Evolutionary conservation across 2,113 vertebrate species (phyloP).

Genomic region (pig (Sus scrofa)): DNA sequence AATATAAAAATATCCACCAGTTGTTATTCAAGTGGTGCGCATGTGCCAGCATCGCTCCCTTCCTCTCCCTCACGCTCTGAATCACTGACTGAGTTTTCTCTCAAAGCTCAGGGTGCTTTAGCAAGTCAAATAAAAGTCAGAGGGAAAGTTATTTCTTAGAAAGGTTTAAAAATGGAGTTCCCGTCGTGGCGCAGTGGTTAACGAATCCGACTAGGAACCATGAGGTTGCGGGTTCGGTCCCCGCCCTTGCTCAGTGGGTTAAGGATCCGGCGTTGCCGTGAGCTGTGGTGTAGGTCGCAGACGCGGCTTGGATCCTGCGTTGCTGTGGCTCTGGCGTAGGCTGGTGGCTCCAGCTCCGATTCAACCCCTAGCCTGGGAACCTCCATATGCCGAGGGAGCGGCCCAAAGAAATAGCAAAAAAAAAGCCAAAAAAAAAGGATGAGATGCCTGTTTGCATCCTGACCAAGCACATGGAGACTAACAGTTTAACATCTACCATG

Average conservation of each 20-base stretch:
- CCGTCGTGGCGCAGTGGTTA: too few relatives aligned
- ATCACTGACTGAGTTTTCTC: slow-evolving; percentile 24
- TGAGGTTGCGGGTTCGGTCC: too few relatives aligned
- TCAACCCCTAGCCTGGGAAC: too few relatives aligned
- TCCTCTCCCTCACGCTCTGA: slow-evolving; percentile 18
- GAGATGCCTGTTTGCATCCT: slow-evolving; percentile 4
- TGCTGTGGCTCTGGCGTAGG: too few relatives aligned
- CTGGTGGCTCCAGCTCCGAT: too few relatives aligned
- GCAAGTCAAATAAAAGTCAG: slow-evolving; percentile 61
- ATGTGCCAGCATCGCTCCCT: slow-evolving; percentile 3
- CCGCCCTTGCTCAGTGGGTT: too few relatives aligned
- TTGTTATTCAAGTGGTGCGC: background rate
- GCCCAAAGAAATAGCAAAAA: too few relatives aligned
- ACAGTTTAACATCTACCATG: background rate
- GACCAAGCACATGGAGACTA: background rate
- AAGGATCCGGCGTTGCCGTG: too few relatives aligned
- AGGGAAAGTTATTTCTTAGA: background rate
- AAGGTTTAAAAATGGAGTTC: slow-evolving; percentile 13
- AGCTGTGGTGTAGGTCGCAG: too few relatives aligned
- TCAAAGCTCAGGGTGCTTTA: slow-evolving; percentile 19
- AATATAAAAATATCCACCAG: slow-evolving; percentile 67
- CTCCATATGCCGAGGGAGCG: too few relatives aligned
- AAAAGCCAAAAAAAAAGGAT: slow-evolving; percentile 26
- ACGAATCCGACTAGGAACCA: too few relatives aligned
- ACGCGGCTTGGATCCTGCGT: too few relatives aligned